phyloP scores from a whole-genome alignment of 2,888 invertebrate genomes.

The Operophtera brumata region DNA sequence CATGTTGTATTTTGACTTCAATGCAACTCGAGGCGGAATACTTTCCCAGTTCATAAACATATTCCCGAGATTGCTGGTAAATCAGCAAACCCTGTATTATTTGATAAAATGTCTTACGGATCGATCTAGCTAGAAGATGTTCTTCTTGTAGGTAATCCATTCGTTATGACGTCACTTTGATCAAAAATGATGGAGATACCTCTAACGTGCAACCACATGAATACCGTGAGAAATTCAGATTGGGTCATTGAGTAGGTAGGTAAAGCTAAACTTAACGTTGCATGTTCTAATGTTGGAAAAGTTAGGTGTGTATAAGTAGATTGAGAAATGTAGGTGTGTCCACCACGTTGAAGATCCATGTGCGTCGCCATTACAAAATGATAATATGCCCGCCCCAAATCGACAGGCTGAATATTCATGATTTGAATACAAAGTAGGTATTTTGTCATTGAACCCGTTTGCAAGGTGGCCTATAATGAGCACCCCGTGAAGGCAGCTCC shows the following conservation, averaged over 20 bases:
- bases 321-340: constrained; percentile 18
- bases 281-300: background rate
- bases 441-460: constrained; percentile 21
- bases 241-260: constrained; percentile 1
- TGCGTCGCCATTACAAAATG: background rate
- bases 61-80: too few relatives aligned
- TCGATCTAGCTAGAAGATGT: background rate
- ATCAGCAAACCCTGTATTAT: too few relatives aligned
- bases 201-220: background rate
- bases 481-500: constrained; percentile 3
- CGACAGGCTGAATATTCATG: constrained; percentile 12
- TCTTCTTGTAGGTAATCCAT: background rate
- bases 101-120: too few relatives aligned
- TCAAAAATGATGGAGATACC: background rate
- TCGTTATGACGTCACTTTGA: background rate
- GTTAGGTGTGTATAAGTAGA: background rate
- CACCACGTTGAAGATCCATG: background rate
- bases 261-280: background rate
- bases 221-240: background rate
- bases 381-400: background rate
- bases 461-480: constrained; percentile 2
- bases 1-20: background rate
- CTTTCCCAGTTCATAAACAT: too few relatives aligned
- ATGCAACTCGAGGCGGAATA: background rate
- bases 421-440: constrained; percentile 14